phyloP scores from a whole-genome alignment of 2,113 vertebrate genomes.

The Nettapus auritus region DNA sequence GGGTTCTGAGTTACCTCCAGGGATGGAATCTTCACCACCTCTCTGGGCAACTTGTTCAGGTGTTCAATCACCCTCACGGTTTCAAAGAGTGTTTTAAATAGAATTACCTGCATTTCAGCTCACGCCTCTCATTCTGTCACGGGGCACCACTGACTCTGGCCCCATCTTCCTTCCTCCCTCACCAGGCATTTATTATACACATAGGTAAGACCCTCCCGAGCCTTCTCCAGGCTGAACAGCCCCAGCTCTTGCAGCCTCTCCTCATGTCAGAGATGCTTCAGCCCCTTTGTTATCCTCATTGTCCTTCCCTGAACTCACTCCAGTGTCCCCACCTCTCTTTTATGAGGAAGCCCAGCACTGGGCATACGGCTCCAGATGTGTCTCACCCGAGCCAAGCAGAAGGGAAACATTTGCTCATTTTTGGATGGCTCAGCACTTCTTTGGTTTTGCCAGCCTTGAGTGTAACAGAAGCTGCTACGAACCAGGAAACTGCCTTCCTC shows the following conservation, averaged over 20 bases:
- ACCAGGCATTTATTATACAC: not conserved
- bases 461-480: not conserved
- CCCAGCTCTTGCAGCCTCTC: not conserved
- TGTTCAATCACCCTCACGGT: accelerated
- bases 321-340: not conserved
- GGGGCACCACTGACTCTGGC: not conserved
- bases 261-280: accelerated
- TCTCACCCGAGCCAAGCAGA: not conserved
- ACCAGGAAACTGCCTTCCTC: not conserved
- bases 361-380: not conserved
- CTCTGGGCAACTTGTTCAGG: not conserved
- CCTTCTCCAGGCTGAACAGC: not conserved
- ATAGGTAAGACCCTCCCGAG: not conserved
- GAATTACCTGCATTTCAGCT: not conserved
- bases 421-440: not conserved
- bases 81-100: not conserved
- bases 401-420: not conserved
- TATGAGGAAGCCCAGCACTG: not conserved
- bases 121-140: accelerated
- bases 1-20: not conserved
- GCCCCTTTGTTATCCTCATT: not conserved
- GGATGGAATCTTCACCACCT: not conserved
- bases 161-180: not conserved
- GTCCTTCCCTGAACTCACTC: not conserved
- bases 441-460: not conserved